Percentiles rank a stretch among this genome's conserved stretches.
These are phyloP conservation scores for Epirrita christyi DNA, from an alignment of 2,888 invertebrate genomes.

Conservation along the genomic window DNA sequence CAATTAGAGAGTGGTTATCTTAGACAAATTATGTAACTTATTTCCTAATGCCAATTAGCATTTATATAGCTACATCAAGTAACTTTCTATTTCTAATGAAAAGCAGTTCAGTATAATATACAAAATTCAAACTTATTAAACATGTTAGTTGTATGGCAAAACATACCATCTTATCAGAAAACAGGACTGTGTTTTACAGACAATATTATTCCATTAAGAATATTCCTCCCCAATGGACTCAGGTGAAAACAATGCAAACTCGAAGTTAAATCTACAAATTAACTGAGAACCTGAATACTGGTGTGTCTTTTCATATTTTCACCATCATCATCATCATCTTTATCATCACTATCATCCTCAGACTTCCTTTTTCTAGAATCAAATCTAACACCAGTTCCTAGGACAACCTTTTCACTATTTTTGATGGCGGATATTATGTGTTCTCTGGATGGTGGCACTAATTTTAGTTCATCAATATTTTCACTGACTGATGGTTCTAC, in stretches of 20 bases:
- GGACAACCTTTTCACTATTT: slow-evolving; percentile 76
- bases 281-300: slow-evolving; percentile 46
- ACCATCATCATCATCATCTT: slow-evolving; percentile 54
- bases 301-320: slow-evolving; percentile 68
- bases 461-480: slow-evolving; percentile 66
- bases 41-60: no score
- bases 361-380: slow-evolving; percentile 72
- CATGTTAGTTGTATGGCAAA: no score
- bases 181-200: no score
- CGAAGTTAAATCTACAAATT: slow-evolving; percentile 38
- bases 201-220: no score
- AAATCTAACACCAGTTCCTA: slow-evolving; percentile 74
- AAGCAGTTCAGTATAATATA: no score
- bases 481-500: slow-evolving; percentile 69
- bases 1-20: slow-evolving; percentile 7
- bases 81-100: no score
- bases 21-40: no score
- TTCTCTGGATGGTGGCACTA: slow-evolving; percentile 76
- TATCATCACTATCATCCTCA: slow-evolving; percentile 56
- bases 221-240: slow-evolving; percentile 5
- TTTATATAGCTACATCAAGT: no score
- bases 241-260: slow-evolving; percentile 27
- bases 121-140: no score
- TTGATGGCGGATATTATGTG: slow-evolving; percentile 77
- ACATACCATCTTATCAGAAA: no score